Conservation (phyloP, 2,797 vertebrate species). For the Mionectes olivaceus region DNA sequence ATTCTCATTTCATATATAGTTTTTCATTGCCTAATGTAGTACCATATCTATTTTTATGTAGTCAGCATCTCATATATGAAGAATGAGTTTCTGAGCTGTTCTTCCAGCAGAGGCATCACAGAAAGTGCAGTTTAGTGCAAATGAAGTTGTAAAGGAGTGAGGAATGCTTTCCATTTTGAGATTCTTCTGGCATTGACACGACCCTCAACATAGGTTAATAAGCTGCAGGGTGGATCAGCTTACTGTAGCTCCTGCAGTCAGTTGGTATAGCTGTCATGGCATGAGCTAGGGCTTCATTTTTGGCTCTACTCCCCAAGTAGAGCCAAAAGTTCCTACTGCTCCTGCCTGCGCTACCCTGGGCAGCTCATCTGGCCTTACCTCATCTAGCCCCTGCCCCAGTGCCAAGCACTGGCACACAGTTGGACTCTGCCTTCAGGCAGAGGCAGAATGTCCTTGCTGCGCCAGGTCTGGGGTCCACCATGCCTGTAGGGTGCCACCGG, state of each 20-base stretch:
- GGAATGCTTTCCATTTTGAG: neutral
- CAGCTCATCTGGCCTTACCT: fast-evolving
- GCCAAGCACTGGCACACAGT: fast-evolving
- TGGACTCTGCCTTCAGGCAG: neutral
- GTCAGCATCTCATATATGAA: neutral
- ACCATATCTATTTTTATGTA: neutral
- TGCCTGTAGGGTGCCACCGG: neutral
- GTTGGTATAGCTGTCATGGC: neutral
- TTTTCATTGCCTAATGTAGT: neutral
- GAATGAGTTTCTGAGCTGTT: neutral
- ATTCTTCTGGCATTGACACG: neutral
- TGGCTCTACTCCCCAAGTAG: neutral
- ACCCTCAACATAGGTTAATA: neutral
- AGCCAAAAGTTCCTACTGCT: neutral
- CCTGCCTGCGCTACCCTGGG: neutral
- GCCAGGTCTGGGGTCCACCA: neutral
- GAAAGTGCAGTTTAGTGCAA: neutral
- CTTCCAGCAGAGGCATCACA: neutral
- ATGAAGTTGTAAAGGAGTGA: neutral
- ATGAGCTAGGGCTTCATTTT: neutral
- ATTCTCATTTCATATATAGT: neutral
- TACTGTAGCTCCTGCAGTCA: neutral
- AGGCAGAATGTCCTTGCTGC: neutral
- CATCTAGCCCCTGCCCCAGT: neutral
- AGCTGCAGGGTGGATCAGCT: neutral